Base-by-base conservation (phyloP, 2,888 invertebrate species). In the Agrenia bidenticulata region DNA sequence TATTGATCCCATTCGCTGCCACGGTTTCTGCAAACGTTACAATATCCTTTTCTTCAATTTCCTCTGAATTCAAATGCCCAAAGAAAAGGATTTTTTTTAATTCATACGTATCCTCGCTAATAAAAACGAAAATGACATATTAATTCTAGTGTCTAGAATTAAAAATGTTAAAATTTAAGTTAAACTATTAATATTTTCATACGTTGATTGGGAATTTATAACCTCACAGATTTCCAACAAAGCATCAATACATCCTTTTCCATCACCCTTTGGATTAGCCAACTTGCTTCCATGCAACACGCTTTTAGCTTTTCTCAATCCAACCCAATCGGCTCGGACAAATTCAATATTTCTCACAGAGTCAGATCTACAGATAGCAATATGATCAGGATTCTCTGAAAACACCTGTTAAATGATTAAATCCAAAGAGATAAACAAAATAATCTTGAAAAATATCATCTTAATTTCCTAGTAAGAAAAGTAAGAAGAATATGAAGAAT, bases 341-440 rank as follows among this genome's bases (percentile, higher is more conserved):
- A 70, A 72, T 2, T 39, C 15, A 11, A 55, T 60, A 24, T 37
- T 15, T 7, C 51, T 45, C 1, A 50, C 54, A 15, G 26, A 41
- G 17, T 68, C 72, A 11, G 66, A 45, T 41, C 70, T 61, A 23
- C 60, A 49, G 9, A 72, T 42, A 17, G 65, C 65, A 26, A 72
- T 61, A 2, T 58, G 24, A 50, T 72, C 72, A 0, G 7, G 24
- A 54, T 54, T 70, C 61, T 70, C 67, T 5, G 69, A 53, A 66
- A 73, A 73, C 58, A 73, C 66, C 73, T 73, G 42, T 21, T 19
- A 23, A 61, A n/a, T n/a, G n/a, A n/a, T n/a, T n/a, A n/a, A n/a
- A n/a, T n/a, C n/a, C n/a, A n/a, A n/a, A n/a, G n/a, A n/a, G n/a
- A n/a, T n/a, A 26, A 51, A 60, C 37, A 39, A 57, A 1, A 50